Conservation (phyloP, 2,113 vertebrate genomes). For the Entosphenus tridentatus region DNA sequence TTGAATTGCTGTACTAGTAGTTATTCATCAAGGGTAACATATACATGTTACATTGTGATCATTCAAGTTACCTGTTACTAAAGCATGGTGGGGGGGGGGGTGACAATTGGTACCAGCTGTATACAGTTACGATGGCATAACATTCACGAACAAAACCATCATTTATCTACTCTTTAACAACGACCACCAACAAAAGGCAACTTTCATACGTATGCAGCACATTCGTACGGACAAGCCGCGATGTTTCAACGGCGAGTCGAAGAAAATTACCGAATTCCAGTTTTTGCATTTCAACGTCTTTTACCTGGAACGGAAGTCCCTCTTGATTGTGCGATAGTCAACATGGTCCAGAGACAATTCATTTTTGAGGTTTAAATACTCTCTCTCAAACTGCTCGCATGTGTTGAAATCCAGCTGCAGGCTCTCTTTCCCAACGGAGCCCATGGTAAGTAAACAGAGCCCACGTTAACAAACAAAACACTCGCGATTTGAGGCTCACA, state of each 20-base stretch:
- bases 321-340: slow-evolving; percentile 13
- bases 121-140: neutral
- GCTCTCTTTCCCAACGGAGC: slow-evolving; percentile 14
- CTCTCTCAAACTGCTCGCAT: slow-evolving; percentile 7
- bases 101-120: too few relatives aligned
- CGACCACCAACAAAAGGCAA: neutral
- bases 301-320: slow-evolving; percentile 25
- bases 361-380: slow-evolving; percentile 5
- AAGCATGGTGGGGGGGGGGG: too few relatives aligned
- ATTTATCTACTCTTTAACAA: neutral
- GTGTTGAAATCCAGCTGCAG: neutral
- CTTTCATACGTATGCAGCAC: neutral
- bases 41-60: too few relatives aligned
- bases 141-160: neutral
- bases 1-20: too few relatives aligned
- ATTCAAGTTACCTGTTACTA: too few relatives aligned
- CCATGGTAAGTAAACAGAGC: too few relatives aligned
- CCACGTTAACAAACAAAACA: neutral
- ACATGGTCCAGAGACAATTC: slow-evolving; percentile 7
- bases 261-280: too few relatives aligned
- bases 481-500: neutral
- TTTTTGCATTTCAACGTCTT: slow-evolving; percentile 8
- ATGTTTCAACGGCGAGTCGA: neutral
- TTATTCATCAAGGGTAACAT: too few relatives aligned
- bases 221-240: neutral